Evolutionary conservation across 2,888 invertebrate genomes (phyloP).

Genomic region (Sarcophaga caerulescens): DNA sequence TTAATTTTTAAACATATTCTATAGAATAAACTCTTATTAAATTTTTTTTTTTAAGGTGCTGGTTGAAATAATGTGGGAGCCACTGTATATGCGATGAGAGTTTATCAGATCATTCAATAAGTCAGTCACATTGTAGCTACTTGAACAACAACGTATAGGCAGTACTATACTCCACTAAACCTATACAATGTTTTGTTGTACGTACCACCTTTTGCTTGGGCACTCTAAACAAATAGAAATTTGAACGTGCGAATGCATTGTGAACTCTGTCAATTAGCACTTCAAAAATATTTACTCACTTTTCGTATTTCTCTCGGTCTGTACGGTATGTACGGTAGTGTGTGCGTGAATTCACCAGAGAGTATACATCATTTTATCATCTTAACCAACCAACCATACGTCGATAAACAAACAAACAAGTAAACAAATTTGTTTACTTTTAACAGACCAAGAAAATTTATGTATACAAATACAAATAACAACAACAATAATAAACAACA

Average conservation of each 20-base stretch:
- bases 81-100: too few species aligned
- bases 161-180: not conserved
- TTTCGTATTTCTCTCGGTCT: not conserved
- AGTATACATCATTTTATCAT: not conserved
- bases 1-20: too few species aligned
- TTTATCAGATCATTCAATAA: constrained; percentile 35
- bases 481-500: constrained; percentile 4
- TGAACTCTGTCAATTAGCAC: constrained; percentile 67
- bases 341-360: not conserved
- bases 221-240: constrained; percentile 65
- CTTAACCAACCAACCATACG: not conserved
- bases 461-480: constrained; percentile 21
- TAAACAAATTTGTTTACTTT: constrained; percentile 54
- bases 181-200: not conserved
- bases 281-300: constrained; percentile 56
- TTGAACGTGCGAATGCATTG: constrained; percentile 66
- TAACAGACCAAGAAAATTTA: constrained; percentile 57
- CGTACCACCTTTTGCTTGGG: constrained; percentile 30
- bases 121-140: constrained; percentile 47
- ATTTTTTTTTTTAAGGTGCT: too few species aligned
- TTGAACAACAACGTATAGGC: constrained; percentile 1
- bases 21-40: too few species aligned
- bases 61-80: too few species aligned
- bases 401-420: not conserved
- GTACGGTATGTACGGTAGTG: not conserved